Percentiles rank a stretch among this genome's conserved stretches.
phyloP scores from a whole-genome alignment of 2,797 vertebrate genomes.

The Crax fasciolata region DNA sequence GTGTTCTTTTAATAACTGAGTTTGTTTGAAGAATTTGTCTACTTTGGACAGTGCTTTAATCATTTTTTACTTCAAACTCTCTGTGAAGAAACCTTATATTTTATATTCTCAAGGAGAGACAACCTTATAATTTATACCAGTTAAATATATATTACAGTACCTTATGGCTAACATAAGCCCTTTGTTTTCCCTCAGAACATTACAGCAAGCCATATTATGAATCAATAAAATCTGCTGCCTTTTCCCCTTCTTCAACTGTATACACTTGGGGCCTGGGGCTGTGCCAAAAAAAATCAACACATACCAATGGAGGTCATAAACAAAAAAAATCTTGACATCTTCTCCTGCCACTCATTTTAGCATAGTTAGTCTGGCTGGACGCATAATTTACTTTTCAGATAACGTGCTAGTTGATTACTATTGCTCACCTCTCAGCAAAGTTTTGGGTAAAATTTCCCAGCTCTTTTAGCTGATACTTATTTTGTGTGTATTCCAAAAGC shows the following conservation, averaged over 20 bases:
- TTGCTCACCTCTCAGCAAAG: slow-evolving; percentile 12
- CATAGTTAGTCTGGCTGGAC: not conserved
- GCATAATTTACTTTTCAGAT: slow-evolving; percentile 42
- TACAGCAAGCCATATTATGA: slow-evolving; percentile 47
- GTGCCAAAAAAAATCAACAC: slow-evolving; percentile 67
- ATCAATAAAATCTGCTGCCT: slow-evolving; percentile 59
- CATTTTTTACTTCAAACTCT: slow-evolving; percentile 39
- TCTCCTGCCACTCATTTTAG: slow-evolving; percentile 62
- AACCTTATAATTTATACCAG: slow-evolving; percentile 50
- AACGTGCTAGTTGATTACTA: slow-evolving; percentile 4
- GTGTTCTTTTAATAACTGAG: slow-evolving; percentile 52
- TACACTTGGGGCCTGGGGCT: slow-evolving; percentile 27
- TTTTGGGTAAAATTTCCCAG: not conserved
- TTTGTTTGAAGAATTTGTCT: slow-evolving; percentile 58
- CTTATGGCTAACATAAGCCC: slow-evolving; percentile 57
- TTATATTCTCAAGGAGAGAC: slow-evolving; percentile 39
- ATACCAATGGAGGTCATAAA: slow-evolving; percentile 46
- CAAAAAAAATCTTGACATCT: slow-evolving; percentile 61
- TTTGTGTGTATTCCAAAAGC: not conserved
- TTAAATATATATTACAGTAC: slow-evolving; percentile 57
- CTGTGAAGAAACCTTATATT: slow-evolving; percentile 42
- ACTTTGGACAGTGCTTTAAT: slow-evolving; percentile 41
- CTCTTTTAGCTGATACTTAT: not conserved
- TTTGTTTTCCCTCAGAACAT: slow-evolving; percentile 57
- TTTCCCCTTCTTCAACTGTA: slow-evolving; percentile 12